Percentiles rank a stretch among this genome's conserved stretches.
These are phyloP conservation scores for Pantherophis guttatus DNA, from an alignment of 2,113 vertebrate species.

Conservation along the genomic window DNA sequence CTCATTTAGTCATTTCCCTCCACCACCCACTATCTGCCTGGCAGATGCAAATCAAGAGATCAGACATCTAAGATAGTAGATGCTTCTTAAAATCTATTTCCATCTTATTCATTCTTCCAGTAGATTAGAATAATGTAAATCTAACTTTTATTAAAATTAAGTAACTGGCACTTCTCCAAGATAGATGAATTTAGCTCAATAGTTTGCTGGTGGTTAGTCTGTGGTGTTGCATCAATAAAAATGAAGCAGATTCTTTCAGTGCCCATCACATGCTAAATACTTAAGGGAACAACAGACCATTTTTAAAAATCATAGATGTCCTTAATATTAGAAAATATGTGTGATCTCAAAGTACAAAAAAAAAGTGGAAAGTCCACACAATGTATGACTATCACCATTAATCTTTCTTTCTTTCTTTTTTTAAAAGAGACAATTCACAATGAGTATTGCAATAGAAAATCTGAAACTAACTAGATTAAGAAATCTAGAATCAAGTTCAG, in stretches of 20 bases:
- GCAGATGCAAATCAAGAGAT: neutral
- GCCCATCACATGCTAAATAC: neutral
- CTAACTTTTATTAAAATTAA: neutral
- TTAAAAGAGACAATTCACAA: neutral
- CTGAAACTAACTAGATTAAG: neutral
- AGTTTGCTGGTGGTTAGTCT: neutral
- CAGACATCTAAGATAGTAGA: neutral
- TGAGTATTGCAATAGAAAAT: neutral
- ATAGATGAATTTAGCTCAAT: neutral
- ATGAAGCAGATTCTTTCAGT: neutral
- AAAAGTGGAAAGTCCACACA: neutral
- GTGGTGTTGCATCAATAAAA: neutral
- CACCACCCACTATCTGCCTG: neutral
- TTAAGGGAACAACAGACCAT: neutral
- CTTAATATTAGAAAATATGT: neutral
- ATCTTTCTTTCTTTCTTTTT: neutral
- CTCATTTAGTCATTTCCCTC: neutral
- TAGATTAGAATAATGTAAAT: neutral
- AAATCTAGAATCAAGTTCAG: neutral
- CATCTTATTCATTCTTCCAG: neutral
- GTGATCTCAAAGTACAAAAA: neutral
- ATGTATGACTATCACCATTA: neutral
- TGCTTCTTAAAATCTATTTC: neutral
- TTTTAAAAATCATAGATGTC: neutral
- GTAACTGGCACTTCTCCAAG: neutral